These are phyloP conservation scores for Anabas testudineus DNA, from an alignment of 2,797 vertebrate species.

Conservation along the genomic window DNA sequence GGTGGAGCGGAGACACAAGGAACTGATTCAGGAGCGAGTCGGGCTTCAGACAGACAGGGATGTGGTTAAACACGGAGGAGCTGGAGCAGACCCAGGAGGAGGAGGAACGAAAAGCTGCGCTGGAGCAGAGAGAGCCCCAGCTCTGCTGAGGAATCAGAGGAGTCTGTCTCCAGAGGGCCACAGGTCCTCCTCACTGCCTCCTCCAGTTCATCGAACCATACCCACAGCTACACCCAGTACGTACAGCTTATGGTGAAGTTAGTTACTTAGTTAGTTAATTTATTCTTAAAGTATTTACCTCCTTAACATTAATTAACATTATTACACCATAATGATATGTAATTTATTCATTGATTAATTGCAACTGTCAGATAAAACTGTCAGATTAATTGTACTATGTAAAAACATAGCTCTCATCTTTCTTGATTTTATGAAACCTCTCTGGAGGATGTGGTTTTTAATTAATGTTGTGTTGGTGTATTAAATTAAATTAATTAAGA, in stretches of 20 bases:
- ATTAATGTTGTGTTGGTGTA: background rate
- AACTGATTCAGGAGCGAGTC: constrained; percentile 53
- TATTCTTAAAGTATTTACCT: no score
- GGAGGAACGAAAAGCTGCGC: background rate
- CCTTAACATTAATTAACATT: no score
- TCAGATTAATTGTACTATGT: no score
- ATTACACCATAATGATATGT: no score
- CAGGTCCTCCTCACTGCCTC: constrained; percentile 94
- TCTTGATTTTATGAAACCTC: background rate
- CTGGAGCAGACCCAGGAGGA: constrained; percentile 25
- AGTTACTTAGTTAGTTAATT: no score
- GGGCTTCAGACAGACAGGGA: constrained; percentile 48
- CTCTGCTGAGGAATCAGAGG: constrained; percentile 83
- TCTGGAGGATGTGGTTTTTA: constrained; percentile 9
- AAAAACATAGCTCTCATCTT: no score
- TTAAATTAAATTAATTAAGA: background rate
- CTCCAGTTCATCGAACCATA: constrained; percentile 83
- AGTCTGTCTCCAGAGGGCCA: constrained; percentile 87
- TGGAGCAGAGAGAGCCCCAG: constrained; percentile 28
- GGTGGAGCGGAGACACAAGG: constrained; percentile 77
- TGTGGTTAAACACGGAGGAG: constrained; percentile 16
- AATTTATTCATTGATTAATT: no score
- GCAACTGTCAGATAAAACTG: no score
- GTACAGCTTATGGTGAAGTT: constrained; percentile 37
- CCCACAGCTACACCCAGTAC: constrained; percentile 86